A percentile compares a stretch with the other conserved stretches of the same genome.
Evolutionary conservation across 2,888 invertebrate species (phyloP).

Genomic region (Netelia fuscicornis): DNA sequence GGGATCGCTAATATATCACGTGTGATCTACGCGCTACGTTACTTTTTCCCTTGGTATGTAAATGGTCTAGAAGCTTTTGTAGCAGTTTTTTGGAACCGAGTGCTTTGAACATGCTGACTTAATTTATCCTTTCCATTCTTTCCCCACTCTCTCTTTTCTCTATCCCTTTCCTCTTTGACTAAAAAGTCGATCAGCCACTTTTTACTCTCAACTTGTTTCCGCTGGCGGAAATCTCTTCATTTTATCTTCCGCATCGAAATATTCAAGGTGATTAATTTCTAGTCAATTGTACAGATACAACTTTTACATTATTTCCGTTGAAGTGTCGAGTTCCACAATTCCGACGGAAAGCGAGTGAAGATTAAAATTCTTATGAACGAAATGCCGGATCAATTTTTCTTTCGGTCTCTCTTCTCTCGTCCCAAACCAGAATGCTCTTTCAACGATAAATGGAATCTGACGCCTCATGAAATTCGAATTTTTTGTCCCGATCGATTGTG

Average conservation of each 20-base stretch:
- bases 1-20: slow-evolving; percentile 22
- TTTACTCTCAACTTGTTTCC: background rate
- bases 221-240: too few relatives aligned
- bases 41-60: slow-evolving; percentile 2
- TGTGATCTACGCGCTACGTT: background rate
- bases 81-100: slow-evolving; percentile 5
- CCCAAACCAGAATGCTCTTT: background rate
- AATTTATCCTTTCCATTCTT: background rate
- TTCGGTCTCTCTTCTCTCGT: background rate
- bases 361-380: slow-evolving; percentile 41
- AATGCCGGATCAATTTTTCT: slow-evolving; percentile 42
- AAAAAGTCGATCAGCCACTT: slow-evolving; percentile 19
- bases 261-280: slow-evolving; percentile 30
- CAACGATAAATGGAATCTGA: slow-evolving; percentile 19
- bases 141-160: background rate
- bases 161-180: background rate
- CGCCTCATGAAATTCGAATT: slow-evolving; percentile 37
- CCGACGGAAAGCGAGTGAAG: background rate
- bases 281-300: slow-evolving; percentile 3
- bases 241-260: background rate
- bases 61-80: slow-evolving; percentile 12
- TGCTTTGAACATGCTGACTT: background rate
- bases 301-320: background rate
- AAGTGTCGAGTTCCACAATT: background rate
- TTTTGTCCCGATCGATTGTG: background rate